Percentiles rank a stretch among this genome's conserved stretches.
Evolutionary conservation across 2,888 invertebrate species (phyloP).

Genomic region (Noctuana brunneofusca): DNA sequence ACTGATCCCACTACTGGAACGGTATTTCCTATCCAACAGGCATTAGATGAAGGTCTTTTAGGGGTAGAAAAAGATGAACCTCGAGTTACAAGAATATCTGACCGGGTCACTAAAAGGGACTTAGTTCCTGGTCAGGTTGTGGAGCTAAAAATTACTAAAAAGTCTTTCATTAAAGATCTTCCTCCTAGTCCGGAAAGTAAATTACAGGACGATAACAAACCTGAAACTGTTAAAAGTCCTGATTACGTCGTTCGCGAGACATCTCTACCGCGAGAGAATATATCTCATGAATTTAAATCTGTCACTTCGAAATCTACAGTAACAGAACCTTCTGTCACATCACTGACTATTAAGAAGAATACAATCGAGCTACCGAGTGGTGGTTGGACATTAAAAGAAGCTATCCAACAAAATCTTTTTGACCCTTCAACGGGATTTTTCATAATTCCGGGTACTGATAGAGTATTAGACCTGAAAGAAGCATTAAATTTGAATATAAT

Average conservation of each 20-base stretch:
- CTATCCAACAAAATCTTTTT: conserved; percentile 91
- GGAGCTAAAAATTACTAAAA: conserved; percentile 79
- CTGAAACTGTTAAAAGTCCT: conserved; percentile 83
- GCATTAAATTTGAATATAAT: conserved; percentile 93
- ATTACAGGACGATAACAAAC: conserved; percentile 75
- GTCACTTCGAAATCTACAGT: conserved; percentile 67
- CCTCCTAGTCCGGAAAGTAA: conserved; percentile 75
- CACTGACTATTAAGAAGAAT: conserved; percentile 84
- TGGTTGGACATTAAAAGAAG: conserved; percentile 92
- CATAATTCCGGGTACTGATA: conserved; percentile 92
- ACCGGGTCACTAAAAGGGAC: conserved; percentile 65
- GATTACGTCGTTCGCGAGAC: conserved; percentile 66
- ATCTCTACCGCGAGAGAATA: conserved; percentile 51
- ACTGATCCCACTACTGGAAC: conserved; percentile 89
- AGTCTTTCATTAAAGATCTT: conserved; percentile 76
- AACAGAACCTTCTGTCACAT: conserved; percentile 77
- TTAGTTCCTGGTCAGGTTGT: conserved; percentile 75
- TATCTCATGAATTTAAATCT: conserved; percentile 63
- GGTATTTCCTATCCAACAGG: conserved; percentile 89
- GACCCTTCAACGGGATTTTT: conserved; percentile 93
- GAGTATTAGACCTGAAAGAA: conserved; percentile 92
- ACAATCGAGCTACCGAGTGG: conserved; percentile 91
- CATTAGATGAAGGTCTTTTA: conserved; percentile 88
- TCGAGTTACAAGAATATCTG: conserved; percentile 67
- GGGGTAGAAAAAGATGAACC: conserved; percentile 83